Evolutionary conservation across 2,113 vertebrate genomes (phyloP).

Genomic region (Phaethon lepturus): DNA sequence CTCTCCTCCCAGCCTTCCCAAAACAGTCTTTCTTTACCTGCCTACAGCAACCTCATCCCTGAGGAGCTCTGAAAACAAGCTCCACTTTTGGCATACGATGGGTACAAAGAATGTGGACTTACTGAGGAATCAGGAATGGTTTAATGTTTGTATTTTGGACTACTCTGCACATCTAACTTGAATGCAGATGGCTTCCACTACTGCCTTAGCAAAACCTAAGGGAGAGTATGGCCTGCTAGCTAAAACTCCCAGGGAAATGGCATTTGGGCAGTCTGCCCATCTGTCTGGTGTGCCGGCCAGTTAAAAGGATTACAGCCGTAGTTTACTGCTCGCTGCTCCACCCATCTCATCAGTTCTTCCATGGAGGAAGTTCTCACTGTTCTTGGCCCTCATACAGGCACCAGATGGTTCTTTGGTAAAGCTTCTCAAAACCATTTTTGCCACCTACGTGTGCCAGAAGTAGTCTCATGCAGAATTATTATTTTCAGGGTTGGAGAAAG

Average conservation of each 20-base stretch:
- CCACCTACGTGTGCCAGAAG: background rate
- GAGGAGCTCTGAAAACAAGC: background rate
- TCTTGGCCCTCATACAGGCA: background rate
- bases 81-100: background rate
- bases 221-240: background rate
- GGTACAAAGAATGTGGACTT: background rate
- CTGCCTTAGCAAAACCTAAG: background rate
- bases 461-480: background rate
- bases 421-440: constrained; percentile 7
- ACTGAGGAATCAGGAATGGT: background rate
- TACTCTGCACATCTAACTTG: too few relatives aligned
- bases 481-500: background rate
- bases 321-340: background rate
- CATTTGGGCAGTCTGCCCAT: background rate
- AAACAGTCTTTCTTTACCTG: accelerated
- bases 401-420: constrained; percentile 32
- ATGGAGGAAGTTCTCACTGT: background rate
- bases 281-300: background rate
- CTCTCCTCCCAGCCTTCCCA: background rate
- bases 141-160: background rate
- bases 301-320: background rate
- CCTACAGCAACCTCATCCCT: background rate
- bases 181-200: background rate
- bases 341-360: background rate
- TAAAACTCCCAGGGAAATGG: background rate